phyloP scores from a whole-genome alignment of 2,888 invertebrate species.

The Dascillus cervinus region DNA sequence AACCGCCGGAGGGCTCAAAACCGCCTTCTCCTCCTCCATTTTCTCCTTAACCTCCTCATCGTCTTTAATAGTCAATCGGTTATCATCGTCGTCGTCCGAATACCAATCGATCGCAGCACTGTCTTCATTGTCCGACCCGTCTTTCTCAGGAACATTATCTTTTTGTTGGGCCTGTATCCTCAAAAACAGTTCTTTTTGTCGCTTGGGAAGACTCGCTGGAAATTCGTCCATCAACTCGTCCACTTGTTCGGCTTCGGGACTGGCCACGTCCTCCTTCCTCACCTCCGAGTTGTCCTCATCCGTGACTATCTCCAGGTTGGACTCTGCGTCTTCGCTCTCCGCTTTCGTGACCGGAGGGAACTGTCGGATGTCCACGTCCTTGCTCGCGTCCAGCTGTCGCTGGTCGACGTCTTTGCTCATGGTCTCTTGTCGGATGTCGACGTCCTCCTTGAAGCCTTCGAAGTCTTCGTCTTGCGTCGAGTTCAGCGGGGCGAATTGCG shows the following conservation, averaged over 20 bases:
- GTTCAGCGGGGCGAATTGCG: conserved; percentile 15
- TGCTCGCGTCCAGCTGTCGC: conserved; percentile 24
- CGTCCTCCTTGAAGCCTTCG: conserved; percentile 27
- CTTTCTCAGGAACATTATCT: conserved; percentile 39
- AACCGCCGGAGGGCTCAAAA: conserved; percentile 25
- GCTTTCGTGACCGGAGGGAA: conserved; percentile 21
- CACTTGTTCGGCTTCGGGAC: neutral
- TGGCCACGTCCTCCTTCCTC: conserved; percentile 10
- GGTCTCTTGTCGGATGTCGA: conserved; percentile 22
- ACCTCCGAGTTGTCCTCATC: conserved; percentile 11
- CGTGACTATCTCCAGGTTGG: conserved; percentile 15
- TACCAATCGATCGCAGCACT: conserved; percentile 57
- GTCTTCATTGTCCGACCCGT: conserved; percentile 15
- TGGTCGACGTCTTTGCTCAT: conserved; percentile 27
- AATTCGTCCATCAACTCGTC: conserved; percentile 1
- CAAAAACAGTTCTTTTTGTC: conserved; percentile 57
- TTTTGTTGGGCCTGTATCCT: conserved; percentile 60
- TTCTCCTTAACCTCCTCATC: conserved; percentile 33
- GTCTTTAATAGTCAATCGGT: conserved; percentile 35
- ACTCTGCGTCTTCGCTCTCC: conserved; percentile 18
- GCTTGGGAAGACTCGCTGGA: conserved; percentile 53
- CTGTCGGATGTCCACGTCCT: conserved; percentile 43
- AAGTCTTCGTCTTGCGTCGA: conserved; percentile 16
- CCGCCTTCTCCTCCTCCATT: conserved; percentile 20
- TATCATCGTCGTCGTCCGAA: conserved; percentile 66